phyloP scores from a whole-genome alignment of 1,140 invertebrate genomes.

The Holcopasites calliopsidis region DNA sequence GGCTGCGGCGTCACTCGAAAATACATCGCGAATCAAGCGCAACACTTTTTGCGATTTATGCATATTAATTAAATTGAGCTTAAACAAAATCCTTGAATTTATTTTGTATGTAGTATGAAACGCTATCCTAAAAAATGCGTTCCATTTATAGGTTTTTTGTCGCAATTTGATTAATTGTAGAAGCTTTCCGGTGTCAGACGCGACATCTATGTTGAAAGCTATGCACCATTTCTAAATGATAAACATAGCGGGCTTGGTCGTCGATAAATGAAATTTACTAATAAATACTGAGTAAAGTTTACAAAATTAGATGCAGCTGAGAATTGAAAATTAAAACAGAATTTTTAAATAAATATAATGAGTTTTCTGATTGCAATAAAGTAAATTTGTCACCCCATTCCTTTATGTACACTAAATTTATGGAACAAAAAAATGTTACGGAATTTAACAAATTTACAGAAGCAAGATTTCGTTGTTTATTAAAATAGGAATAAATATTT shows the following conservation, averaged over 20 bases:
- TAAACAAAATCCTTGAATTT: not conserved
- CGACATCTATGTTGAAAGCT: constrained; percentile 43
- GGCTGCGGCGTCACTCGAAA: constrained; percentile 57
- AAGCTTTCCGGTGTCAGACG: constrained; percentile 42
- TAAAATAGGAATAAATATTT: constrained; percentile 48
- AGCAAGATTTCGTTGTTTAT: constrained; percentile 35
- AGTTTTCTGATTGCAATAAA: not conserved
- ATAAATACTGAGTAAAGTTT: no score
- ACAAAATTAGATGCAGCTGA: no score
- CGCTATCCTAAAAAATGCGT: not conserved
- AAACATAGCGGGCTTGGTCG: not conserved
- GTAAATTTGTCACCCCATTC: no score
- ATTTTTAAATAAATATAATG: not conserved
- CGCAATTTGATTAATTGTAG: constrained; percentile 16
- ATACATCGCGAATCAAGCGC: constrained; percentile 35
- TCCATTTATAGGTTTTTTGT: not conserved
- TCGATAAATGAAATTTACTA: constrained; percentile 16
- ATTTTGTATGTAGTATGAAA: not conserved
- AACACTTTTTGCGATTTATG: not conserved
- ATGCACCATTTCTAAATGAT: constrained; percentile 3
- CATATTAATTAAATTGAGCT: no score
- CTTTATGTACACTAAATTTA: no score
- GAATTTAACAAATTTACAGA: constrained; percentile 7
- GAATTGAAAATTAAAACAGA: no score
- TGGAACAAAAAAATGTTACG: not conserved